These are phyloP conservation scores for Blastomussa wellsi DNA, from an alignment of 92 coral and sea anemone species.

Conservation along the genomic window DNA sequence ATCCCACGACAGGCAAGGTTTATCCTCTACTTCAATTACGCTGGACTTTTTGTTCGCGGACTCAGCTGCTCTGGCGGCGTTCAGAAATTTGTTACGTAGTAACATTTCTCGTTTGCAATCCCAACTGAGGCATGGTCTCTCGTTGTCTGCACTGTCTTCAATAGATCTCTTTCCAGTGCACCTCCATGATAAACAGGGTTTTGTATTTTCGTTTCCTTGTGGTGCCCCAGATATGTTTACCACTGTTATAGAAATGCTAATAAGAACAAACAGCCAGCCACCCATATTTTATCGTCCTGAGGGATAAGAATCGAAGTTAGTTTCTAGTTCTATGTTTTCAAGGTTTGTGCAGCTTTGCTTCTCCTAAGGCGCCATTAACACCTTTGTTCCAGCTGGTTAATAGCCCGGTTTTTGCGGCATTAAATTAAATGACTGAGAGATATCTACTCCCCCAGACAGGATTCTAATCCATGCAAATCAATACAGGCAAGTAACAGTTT, in stretches of 20 bases:
- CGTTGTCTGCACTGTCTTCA: background rate
- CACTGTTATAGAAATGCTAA: background rate
- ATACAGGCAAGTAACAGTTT: too few relatives aligned
- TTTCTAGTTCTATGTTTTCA: background rate
- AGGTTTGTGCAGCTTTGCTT: background rate
- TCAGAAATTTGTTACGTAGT: background rate
- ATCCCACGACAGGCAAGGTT: conserved; percentile 14
- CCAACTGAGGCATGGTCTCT: conserved; percentile 4
- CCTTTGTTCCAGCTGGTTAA: background rate
- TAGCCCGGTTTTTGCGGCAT: too few relatives aligned
- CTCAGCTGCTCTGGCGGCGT: background rate
- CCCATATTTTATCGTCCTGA: conserved; percentile 16
- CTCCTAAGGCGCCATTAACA: background rate
- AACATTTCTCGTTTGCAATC: conserved; percentile 8
- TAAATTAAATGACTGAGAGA: too few relatives aligned
- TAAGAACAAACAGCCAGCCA: background rate
- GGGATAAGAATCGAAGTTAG: background rate
- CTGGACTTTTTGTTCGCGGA: conserved; percentile 5
- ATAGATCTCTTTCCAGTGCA: conserved; percentile 1
- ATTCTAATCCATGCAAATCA: background rate
- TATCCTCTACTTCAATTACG: conserved; percentile 1
- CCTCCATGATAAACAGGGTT: conserved; percentile 8
- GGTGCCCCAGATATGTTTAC: background rate
- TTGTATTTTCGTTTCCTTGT: background rate
- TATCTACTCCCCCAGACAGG: background rate